Evolutionary conservation across 2,113 vertebrate species (phyloP).

Genomic region (Perognathus longimembris): DNA sequence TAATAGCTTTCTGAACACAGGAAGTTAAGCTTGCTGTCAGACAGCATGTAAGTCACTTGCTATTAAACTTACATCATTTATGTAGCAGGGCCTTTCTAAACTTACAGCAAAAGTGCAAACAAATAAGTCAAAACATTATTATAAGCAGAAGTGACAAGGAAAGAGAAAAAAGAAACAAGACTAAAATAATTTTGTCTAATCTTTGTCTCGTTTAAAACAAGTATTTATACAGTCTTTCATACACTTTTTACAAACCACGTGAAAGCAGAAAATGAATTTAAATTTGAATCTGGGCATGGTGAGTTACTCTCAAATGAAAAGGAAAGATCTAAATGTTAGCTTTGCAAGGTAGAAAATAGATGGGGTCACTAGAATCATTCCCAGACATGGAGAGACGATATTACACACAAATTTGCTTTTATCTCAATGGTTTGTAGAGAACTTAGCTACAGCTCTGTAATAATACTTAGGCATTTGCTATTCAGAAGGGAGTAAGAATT

Average conservation of each 20-base stretch:
- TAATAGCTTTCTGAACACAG: background rate
- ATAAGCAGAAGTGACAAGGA: slow-evolving; percentile 12
- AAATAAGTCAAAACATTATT: slow-evolving; percentile 30
- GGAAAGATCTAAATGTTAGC: background rate
- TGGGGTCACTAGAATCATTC: background rate
- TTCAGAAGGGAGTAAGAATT: background rate
- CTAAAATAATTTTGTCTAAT: background rate
- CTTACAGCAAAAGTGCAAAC: background rate
- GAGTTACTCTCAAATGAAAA: background rate
- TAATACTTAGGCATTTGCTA: background rate
- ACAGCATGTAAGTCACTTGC: background rate
- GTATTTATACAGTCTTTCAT: background rate
- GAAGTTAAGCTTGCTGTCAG: background rate
- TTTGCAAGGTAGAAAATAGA: slow-evolving; percentile 3
- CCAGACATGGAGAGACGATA: background rate
- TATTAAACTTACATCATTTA: slow-evolving; percentile 20
- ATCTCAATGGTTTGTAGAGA: background rate
- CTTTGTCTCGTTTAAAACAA: background rate
- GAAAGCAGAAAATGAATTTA: background rate
- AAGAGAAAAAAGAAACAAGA: background rate
- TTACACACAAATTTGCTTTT: background rate
- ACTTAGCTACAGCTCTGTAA: background rate
- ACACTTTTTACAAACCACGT: slow-evolving; percentile 18
- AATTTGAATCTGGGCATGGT: background rate
- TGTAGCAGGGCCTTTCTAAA: slow-evolving; percentile 6